Conservation (phyloP, 2,797 vertebrate genomes). For the Typhlichthys eigenmanni region DNA sequence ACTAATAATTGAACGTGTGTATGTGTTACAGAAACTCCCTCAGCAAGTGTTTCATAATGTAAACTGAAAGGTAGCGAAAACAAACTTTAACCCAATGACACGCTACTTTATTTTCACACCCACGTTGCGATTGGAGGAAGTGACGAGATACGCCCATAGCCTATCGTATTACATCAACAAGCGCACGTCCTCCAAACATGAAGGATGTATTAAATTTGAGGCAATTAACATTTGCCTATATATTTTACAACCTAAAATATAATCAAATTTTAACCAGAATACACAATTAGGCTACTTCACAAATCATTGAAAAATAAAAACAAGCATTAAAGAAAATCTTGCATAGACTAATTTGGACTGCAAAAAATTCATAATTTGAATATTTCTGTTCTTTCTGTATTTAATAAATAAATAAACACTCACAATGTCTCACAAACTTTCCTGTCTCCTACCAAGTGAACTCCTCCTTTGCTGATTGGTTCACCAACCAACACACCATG, state of each 20-base stretch:
- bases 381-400: background rate
- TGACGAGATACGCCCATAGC: background rate
- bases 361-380: background rate
- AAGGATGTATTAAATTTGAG: too few relatives aligned
- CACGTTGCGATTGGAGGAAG: slow-evolving; percentile 65
- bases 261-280: too few relatives aligned
- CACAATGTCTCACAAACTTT: background rate
- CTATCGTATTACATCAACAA: background rate
- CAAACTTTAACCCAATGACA: slow-evolving; percentile 73
- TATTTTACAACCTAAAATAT: too few relatives aligned
- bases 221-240: too few relatives aligned
- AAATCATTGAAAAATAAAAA: background rate
- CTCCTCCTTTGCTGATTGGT: slow-evolving; percentile 61
- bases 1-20: background rate
- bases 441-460: slow-evolving; percentile 23
- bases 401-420: too few relatives aligned
- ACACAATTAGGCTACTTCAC: background rate
- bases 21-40: slow-evolving; percentile 18
- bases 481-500: slow-evolving; percentile 1
- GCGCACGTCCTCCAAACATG: background rate
- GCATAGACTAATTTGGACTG: too few relatives aligned
- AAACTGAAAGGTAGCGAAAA: slow-evolving; percentile 21
- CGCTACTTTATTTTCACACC: slow-evolving; percentile 48
- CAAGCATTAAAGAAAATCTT: too few relatives aligned
- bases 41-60: slow-evolving; percentile 23